Percentiles rank a stretch among this genome's conserved stretches.
Conservation (phyloP, 1,140 invertebrate genomes). For the Pseudomyrmex flavicornis region DNA sequence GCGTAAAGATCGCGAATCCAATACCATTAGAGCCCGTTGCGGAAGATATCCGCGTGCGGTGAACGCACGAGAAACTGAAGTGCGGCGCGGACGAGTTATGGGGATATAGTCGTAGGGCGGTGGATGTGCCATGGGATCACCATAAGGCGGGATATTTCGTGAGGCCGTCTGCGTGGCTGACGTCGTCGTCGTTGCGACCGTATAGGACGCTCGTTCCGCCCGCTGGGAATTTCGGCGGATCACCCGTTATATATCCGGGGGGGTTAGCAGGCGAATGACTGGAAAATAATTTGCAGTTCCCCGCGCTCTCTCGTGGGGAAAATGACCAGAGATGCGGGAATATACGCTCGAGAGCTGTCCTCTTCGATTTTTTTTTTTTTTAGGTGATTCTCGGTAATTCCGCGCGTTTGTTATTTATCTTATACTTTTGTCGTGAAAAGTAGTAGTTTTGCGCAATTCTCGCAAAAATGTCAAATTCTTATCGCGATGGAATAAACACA, state of each 20-base stretch:
- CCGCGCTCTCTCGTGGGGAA: constrained; percentile 65
- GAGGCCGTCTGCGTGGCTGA: constrained; percentile 68
- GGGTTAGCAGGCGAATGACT: constrained; percentile 68
- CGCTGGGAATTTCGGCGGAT: constrained; percentile 78
- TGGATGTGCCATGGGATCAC: constrained; percentile 79
- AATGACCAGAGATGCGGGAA: constrained; percentile 64
- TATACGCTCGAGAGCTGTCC: constrained; percentile 19
- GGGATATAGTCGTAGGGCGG: constrained; percentile 62
- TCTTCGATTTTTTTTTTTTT: not conserved
- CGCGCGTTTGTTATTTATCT: constrained; percentile 19
- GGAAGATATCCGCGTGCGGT: constrained; percentile 31
- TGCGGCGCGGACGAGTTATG: constrained; percentile 68
- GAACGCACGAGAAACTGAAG: constrained; percentile 62
- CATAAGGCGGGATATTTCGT: constrained; percentile 82
- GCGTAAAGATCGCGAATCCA: constrained; percentile 64
- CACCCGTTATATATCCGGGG: constrained; percentile 80
- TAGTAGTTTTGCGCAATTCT: not conserved
- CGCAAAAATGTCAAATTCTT: not conserved
- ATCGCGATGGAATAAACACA: not conserved
- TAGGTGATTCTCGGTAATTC: constrained; percentile 35
- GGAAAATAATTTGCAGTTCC: constrained; percentile 76
- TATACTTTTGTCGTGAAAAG: not conserved
- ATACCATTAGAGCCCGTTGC: constrained; percentile 68
- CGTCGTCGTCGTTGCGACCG: constrained; percentile 9
- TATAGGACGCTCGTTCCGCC: constrained; percentile 59